phyloP scores from a whole-genome alignment of 2,888 invertebrate species.

The Allygus modestus region DNA sequence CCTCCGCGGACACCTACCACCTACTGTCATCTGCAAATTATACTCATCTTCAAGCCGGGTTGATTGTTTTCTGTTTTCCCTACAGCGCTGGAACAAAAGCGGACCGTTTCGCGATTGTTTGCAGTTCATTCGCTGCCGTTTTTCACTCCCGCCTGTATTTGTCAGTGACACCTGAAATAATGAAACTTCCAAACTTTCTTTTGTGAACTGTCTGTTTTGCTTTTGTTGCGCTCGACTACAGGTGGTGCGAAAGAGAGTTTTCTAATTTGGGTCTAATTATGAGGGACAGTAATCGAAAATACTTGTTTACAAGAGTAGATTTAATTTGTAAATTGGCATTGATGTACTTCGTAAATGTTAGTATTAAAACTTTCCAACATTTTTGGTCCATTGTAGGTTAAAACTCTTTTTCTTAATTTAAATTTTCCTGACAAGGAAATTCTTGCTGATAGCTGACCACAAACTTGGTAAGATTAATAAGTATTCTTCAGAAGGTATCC shows the following conservation, averaged over 20 bases:
- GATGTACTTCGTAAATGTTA: not conserved
- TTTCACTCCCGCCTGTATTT: not conserved
- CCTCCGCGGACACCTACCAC: not conserved
- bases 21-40: conserved; percentile 43
- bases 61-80: conserved; percentile 38
- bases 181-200: too few relatives aligned
- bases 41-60: conserved; percentile 39
- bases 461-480: too few relatives aligned
- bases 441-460: too few relatives aligned
- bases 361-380: too few relatives aligned
- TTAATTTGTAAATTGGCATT: not conserved
- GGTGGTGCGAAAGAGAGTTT: not conserved
- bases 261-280: not conserved
- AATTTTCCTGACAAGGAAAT: too few relatives aligned
- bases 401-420: too few relatives aligned
- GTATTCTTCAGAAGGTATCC: too few relatives aligned
- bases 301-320: not conserved
- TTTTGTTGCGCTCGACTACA: not conserved
- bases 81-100: conserved; percentile 2
- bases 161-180: not conserved
- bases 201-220: not conserved
- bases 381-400: too few relatives aligned
- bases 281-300: not conserved
- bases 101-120: not conserved
- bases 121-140: not conserved